Evolutionary conservation across 1,140 invertebrate species (phyloP).

Genomic region (Chionoecetes opilio): DNA sequence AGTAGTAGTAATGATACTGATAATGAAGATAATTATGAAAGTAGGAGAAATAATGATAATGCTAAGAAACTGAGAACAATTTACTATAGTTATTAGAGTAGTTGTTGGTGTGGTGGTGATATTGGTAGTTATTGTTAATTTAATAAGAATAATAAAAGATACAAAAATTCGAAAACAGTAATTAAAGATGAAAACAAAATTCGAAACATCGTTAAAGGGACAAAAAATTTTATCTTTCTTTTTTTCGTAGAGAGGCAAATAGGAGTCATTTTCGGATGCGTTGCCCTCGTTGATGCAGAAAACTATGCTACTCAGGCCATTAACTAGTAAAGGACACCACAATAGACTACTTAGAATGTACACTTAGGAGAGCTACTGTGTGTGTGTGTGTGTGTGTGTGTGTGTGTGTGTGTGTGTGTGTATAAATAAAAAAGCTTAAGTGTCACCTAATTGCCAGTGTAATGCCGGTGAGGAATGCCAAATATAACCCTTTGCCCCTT

Average conservation of each 20-base stretch:
- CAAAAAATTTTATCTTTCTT: not conserved
- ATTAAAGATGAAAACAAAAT: not conserved
- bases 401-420: conserved; percentile 8
- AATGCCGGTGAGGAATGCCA: not conserved
- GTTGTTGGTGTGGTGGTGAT: no score
- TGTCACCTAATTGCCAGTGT: not conserved
- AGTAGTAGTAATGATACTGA: not conserved
- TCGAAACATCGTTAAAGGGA: not conserved
- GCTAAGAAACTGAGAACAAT: no score
- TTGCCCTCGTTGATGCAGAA: no score
- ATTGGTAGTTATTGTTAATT: no score
- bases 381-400: conserved; percentile 21
- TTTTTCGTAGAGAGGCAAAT: not conserved
- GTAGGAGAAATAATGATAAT: no score
- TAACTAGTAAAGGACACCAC: no score
- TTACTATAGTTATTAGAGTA: no score
- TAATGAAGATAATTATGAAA: no score
- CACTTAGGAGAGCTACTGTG: no score
- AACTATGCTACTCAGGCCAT: no score
- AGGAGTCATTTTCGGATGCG: not conserved
- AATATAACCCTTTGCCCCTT: not conserved
- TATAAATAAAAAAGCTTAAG: not conserved
- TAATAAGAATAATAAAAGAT: not conserved
- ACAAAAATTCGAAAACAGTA: not conserved
- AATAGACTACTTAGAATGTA: no score